These are phyloP conservation scores for Geophilus truncorum DNA, from an alignment of 2,888 invertebrate species.

Conservation along the genomic window DNA sequence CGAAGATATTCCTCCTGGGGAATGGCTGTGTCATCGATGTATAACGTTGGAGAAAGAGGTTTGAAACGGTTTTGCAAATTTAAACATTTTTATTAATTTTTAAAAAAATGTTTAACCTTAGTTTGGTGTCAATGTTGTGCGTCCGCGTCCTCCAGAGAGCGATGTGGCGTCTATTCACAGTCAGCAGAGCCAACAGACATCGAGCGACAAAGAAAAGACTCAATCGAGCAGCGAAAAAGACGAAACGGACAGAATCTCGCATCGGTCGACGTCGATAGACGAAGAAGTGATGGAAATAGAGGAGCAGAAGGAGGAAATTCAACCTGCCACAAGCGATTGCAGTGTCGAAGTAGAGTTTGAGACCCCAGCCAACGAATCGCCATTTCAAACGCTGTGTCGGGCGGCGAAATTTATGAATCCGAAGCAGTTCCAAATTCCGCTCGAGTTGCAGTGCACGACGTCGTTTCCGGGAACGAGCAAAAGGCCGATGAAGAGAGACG, in stretches of 20 bases:
- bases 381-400: slow-evolving; percentile 71
- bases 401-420: slow-evolving; percentile 84
- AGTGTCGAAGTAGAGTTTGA: slow-evolving; percentile 41
- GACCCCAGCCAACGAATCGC: slow-evolving; percentile 48
- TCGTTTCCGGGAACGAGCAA: slow-evolving; percentile 49
- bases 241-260: not conserved
- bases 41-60: slow-evolving; percentile 34
- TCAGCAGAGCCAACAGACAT: not conserved
- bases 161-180: not conserved
- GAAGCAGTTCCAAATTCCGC: slow-evolving; percentile 79
- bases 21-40: slow-evolving; percentile 88
- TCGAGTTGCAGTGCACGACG: slow-evolving; percentile 59
- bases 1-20: slow-evolving; percentile 80
- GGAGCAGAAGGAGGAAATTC: not conserved
- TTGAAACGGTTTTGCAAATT: not conserved
- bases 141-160: not conserved
- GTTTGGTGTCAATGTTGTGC: not conserved
- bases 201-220: not conserved
- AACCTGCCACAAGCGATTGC: not conserved
- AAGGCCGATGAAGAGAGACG: slow-evolving; percentile 42
- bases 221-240: not conserved
- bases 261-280: not conserved
- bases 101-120: not conserved
- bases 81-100: not conserved
- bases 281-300: not conserved